Evolutionary conservation across 2,113 vertebrate genomes (phyloP).

Genomic region (zebrafish (Danio rerio)): GRCz12tu NC_133197.1:27329501-27330000

Average conservation of each 20-base stretch:
- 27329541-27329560: neutral
- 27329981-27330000: too few relatives aligned
- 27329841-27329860: neutral
- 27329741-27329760: neutral
- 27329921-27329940: too few relatives aligned
- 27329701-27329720: constrained; percentile 68
- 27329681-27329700: constrained; percentile 82
- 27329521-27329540: neutral
- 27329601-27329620: constrained; percentile 70
- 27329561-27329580: neutral
- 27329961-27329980: too few relatives aligned
- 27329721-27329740: neutral
- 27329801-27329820: neutral
- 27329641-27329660: constrained; percentile 89
- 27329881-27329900: neutral
- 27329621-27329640: constrained; percentile 78
- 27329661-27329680: constrained; percentile 83
- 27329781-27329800: neutral
- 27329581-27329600: constrained; percentile 51
- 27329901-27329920: too few relatives aligned
- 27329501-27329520: neutral
- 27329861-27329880: too few relatives aligned
- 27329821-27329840: neutral
- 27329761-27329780: neutral
- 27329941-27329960: too few relatives aligned